Conservation (phyloP, 2,113 vertebrate species). For the Amazona guildingii region DNA sequence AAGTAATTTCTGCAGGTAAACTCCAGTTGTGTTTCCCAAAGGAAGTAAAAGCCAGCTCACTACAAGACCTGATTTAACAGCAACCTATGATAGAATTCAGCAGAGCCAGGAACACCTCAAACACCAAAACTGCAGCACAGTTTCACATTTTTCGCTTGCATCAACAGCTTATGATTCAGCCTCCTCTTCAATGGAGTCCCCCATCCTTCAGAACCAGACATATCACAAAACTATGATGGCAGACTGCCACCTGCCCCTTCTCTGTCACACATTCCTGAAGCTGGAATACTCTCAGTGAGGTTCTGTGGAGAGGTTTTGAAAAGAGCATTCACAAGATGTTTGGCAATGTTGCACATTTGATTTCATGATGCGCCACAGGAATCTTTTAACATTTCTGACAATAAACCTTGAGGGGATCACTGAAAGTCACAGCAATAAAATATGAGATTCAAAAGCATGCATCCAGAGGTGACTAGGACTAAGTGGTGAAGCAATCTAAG, state of each 20-base stretch:
- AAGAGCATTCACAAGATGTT: neutral
- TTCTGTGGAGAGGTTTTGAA: neutral
- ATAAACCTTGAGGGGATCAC: neutral
- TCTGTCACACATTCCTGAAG: neutral
- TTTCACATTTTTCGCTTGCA: neutral
- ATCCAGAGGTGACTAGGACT: neutral
- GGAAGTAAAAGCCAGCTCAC: neutral
- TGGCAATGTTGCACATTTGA: accelerated
- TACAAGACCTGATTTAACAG: neutral
- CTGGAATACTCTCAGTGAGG: neutral
- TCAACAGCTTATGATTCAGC: neutral
- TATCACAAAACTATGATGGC: neutral
- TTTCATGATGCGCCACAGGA: neutral
- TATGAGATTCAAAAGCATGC: neutral
- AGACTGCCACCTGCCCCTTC: neutral
- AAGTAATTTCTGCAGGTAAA: neutral
- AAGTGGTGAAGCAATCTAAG: neutral
- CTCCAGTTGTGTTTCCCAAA: neutral
- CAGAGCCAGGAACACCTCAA: neutral
- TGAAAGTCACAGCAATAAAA: neutral
- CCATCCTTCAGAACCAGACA: neutral
- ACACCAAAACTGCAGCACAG: neutral
- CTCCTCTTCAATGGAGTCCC: neutral
- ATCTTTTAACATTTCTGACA: neutral
- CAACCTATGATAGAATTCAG: neutral